Base-by-base conservation (phyloP, 2,888 invertebrate genomes). In the Drosophila antonietae region DNA sequence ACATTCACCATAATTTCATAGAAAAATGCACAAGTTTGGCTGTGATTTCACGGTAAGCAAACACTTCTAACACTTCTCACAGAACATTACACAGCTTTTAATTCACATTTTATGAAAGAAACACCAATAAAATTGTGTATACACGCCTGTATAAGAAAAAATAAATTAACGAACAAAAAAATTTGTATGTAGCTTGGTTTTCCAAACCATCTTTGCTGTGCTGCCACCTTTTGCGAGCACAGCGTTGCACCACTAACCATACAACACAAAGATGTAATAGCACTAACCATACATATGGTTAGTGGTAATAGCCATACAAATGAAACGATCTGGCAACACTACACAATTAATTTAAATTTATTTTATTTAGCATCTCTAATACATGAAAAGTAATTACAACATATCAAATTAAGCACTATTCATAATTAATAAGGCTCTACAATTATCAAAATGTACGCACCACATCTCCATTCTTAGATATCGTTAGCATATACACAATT, bases 111-210 rank as follows among this genome's bases (percentile, higher is more conserved):
- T 43, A 35, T 28, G 33, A 66, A 69, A 31, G 23, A 65, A 35
- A 59, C 58, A 56, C 23, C 10, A 41, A 18, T 46, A 39, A 52
- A 60, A 39, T 31, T 18, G n/a, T 33, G 14, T 39, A 15, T 39
- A 18, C 41, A 18, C 14, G 15, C n/a, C 31, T 4, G 20, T 35
- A 52, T 10, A 37, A 4, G 15, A 44, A 44, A 44, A 43, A 41
- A 44, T 37, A 60, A 57, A 61, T 55, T 60, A 53, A 73, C 44
- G 14, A 47, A 52, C 66, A 43, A 58, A 65, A 58, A 67, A 69
- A 67, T 52, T 46, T 47, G 60, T 69, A 69, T 73, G 53, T 61
- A 47, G 66, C 58, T 74, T 63, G 58, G 23, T 12, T 47, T 53
- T 7, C 3, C 52, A 46, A 51, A 52, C 49, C 68, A 57, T 53